A percentile compares a stretch with the other conserved stretches of the same genome.
Conservation (phyloP, 64 coral and sea anemone genomes). For the Porites australiensis region DNA sequence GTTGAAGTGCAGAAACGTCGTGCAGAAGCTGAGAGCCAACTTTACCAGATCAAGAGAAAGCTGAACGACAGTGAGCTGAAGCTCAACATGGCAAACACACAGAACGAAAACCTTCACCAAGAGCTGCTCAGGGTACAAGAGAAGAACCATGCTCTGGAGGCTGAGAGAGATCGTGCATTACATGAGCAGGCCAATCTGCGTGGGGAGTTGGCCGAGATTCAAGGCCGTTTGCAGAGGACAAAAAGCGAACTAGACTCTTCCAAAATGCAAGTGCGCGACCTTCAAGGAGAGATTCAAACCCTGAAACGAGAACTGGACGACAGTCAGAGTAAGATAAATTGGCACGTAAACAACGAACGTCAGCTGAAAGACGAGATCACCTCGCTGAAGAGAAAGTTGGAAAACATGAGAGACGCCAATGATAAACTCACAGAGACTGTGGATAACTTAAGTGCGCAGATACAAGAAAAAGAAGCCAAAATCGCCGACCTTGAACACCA, state of each 20-base stretch:
- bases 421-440: constrained; percentile 73
- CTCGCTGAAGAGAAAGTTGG: constrained; percentile 78
- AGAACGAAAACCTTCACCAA: constrained; percentile 82
- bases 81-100: constrained; percentile 67
- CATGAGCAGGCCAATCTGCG: constrained; percentile 82
- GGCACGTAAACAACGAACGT: constrained; percentile 85
- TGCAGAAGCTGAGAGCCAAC: constrained; percentile 65
- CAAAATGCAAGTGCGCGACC: constrained; percentile 66
- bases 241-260: constrained; percentile 63
- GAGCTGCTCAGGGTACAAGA: constrained; percentile 86
- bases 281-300: constrained; percentile 42
- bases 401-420: constrained; percentile 73
- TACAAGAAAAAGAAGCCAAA: constrained; percentile 80
- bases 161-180: constrained; percentile 51
- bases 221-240: constrained; percentile 59
- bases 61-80: constrained; percentile 81
- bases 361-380: constrained; percentile 89
- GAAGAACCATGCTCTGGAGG: constrained; percentile 62
- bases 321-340: constrained; percentile 70
- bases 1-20: constrained; percentile 65
- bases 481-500: constrained; percentile 82
- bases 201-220: constrained; percentile 76
- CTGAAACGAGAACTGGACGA: constrained; percentile 80
- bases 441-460: constrained; percentile 52
- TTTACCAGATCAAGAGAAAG: constrained; percentile 77